Percentiles rank a stretch among this genome's conserved stretches.
These are phyloP conservation scores for Intellagama lesueurii DNA, from an alignment of 2,797 vertebrate species.

Conservation along the genomic window DNA sequence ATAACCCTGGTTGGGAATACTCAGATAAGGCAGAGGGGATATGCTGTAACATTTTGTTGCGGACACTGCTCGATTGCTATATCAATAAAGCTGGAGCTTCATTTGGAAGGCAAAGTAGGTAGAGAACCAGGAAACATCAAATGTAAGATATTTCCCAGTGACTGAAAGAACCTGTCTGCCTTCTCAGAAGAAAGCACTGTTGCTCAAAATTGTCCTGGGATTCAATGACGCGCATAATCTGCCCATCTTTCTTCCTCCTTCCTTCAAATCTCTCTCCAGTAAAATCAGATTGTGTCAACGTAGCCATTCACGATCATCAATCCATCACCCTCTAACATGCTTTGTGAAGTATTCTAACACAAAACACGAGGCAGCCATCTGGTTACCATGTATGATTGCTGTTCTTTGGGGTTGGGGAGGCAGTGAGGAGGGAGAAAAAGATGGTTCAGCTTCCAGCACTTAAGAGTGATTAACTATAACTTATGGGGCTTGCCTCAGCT, in stretches of 20 bases:
- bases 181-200: not conserved
- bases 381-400: slow-evolving; percentile 76
- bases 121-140: not conserved
- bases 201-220: not conserved
- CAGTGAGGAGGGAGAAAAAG: slow-evolving; percentile 36
- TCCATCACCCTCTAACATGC: slow-evolving; percentile 69
- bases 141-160: not conserved
- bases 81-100: not conserved
- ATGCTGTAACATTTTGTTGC: not conserved
- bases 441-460: slow-evolving; percentile 71
- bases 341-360: slow-evolving; percentile 65
- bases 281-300: slow-evolving; percentile 67
- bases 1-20: not conserved
- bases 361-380: slow-evolving; percentile 76
- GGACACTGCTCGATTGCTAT: not conserved
- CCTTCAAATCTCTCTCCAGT: slow-evolving; percentile 52
- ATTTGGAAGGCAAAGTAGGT: not conserved
- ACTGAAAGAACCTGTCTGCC: not conserved
- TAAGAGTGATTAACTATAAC: slow-evolving; percentile 73
- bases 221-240: not conserved
- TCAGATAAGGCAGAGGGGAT: not conserved
- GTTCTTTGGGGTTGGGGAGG: slow-evolving; percentile 59
- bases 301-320: slow-evolving; percentile 70
- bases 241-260: not conserved
- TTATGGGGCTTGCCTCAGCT: slow-evolving; percentile 58